Base-by-base conservation (phyloP, 2,888 invertebrate species). In the Entomobrya proxima region DNA sequence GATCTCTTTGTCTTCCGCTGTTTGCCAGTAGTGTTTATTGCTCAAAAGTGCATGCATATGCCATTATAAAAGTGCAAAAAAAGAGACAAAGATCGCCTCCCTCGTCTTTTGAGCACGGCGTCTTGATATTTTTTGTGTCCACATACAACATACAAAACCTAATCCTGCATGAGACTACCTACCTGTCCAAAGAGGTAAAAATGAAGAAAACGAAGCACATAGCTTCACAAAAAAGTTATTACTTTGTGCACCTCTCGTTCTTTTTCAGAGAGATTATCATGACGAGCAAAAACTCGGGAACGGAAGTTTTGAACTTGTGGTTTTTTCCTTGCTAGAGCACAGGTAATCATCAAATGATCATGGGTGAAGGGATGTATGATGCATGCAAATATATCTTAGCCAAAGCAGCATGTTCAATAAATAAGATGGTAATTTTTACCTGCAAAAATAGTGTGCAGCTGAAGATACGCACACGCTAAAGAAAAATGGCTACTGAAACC, bases 281-380 rank as follows among this genome's bases (percentile, higher is more conserved):
- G 32, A 55, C 15, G 58, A 77, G 11, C 30, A 24, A 11, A 40
- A 50, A 52, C 55, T 55, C 32, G 11, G 15, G 67, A 80, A 69
- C 79, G 64, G 69, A 69, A 52, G 67, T 80, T 80, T 79, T 47
- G 18, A 52, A 37, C 18, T 69, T 55, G 69, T 80, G 79, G 79
- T 52, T 80, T 80, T 18, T n/a, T n/a, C 13, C 52, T 55, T 40
- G 40, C 72, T 58, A 72, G 67, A 79, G 7, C 64, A 37, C 64
- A 64, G n/a, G n/a, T 72, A 40, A 44, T 44, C 37, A 69, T 44
- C 32, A 37, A 40, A 67, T 58, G 58, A 58, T 58, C 64, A 64
- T 37, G 64, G 37, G 37, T 64, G 64, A 64, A 72, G 15, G 58
- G 7, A 77, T 44, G 37, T 52, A 79, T 58, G 67, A 67, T 79